These are phyloP conservation scores for Pomacea maculata DNA, from an alignment of 1,140 invertebrate species.

Conservation along the genomic window DNA sequence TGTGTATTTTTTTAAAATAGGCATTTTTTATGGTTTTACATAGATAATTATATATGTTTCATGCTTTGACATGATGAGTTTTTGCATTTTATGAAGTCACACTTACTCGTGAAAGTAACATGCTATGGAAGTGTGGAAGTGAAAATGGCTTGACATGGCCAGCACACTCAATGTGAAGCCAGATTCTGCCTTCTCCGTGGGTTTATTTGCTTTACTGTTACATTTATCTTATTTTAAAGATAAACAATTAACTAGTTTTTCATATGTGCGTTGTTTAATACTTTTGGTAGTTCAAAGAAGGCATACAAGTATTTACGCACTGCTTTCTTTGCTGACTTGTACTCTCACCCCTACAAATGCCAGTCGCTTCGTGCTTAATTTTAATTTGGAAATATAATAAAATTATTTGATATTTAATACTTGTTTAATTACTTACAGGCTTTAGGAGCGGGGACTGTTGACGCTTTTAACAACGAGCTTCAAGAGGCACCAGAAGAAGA, in stretches of 20 bases:
- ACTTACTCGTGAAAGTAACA: no score
- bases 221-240: not conserved
- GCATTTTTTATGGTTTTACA: not conserved
- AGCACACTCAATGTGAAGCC: conserved; percentile 16
- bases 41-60: not conserved
- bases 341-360: not conserved
- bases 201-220: not conserved
- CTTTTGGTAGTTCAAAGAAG: not conserved
- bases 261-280: not conserved
- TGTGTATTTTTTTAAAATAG: not conserved
- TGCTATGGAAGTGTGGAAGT: conserved; percentile 16
- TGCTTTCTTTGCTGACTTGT: not conserved
- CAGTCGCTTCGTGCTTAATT: not conserved
- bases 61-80: not conserved
- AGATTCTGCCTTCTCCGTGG: conserved; percentile 6
- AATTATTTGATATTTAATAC: no score
- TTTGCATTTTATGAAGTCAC: not conserved
- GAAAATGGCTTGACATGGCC: conserved; percentile 24
- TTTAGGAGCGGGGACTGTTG: conserved; percentile 48
- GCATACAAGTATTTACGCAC: no score
- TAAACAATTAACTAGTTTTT: not conserved
- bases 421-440: conserved; percentile 31
- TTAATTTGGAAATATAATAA: not conserved
- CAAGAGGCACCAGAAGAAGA: conserved; percentile 72
- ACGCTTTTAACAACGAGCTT: conserved; percentile 43